Evolutionary conservation across 1,140 invertebrate genomes (phyloP).

Genomic region (Aphaenogaster rudis): DNA sequence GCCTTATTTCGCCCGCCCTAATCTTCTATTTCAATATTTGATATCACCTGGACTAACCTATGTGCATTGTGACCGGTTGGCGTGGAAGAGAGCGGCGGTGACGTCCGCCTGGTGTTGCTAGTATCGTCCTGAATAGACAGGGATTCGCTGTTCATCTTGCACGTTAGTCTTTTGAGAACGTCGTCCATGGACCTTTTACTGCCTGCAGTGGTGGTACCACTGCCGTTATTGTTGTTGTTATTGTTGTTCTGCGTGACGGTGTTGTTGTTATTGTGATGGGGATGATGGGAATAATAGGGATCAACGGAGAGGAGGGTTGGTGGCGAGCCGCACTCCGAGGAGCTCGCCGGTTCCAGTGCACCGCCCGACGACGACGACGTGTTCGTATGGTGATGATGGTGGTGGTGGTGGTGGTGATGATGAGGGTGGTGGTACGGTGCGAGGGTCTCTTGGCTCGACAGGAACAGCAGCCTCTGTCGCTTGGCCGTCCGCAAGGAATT

Average conservation of each 20-base stretch:
- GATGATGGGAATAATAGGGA: constrained; percentile 82
- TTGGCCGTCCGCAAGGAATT: constrained; percentile 81
- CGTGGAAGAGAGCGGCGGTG: constrained; percentile 90
- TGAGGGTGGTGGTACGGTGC: constrained; percentile 70
- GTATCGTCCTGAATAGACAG: constrained; percentile 82
- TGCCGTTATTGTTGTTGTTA: constrained; percentile 83
- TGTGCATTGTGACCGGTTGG: constrained; percentile 86
- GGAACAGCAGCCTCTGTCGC: constrained; percentile 79
- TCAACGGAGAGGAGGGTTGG: constrained; percentile 87
- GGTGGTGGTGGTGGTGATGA: constrained; percentile 78
- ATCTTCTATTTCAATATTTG: background rate
- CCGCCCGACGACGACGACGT: constrained; percentile 80
- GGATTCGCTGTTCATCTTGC: constrained; percentile 90
- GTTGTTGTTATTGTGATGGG: constrained; percentile 87
- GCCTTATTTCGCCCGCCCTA: background rate
- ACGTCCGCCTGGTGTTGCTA: constrained; percentile 83
- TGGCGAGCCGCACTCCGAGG: constrained; percentile 91
- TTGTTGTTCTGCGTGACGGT: constrained; percentile 87
- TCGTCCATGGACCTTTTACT: constrained; percentile 94
- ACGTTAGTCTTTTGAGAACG: constrained; percentile 93
- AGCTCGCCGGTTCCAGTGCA: constrained; percentile 87
- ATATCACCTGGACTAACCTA: constrained; percentile 77
- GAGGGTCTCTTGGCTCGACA: constrained; percentile 77
- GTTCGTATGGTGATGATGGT: constrained; percentile 78
- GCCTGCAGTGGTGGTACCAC: constrained; percentile 72